Evolutionary conservation across 2,888 invertebrate genomes (phyloP), one percentile per base, ranked within the genome.

Genomic region (Smittia aterrima): DNA sequence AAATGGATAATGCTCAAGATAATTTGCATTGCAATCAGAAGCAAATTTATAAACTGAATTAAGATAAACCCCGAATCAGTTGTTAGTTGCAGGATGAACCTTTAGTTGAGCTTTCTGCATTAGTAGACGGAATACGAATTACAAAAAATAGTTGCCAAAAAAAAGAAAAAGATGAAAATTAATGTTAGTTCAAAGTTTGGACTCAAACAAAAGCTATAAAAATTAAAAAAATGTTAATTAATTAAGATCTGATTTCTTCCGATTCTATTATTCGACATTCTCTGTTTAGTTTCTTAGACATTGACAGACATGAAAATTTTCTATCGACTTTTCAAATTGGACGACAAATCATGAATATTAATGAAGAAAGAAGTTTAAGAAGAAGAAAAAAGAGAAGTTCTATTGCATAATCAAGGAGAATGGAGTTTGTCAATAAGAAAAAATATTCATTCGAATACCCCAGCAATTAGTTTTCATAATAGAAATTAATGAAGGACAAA

Each of bases 181-280:
- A 62, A 72, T 72, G 72, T 72, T 72, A 72, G 72, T 72, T 72
- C 62, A n/a, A n/a, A n/a, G n/a, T n/a, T n/a, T n/a, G n/a, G n/a
- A n/a, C n/a, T n/a, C n/a, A 72, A 72, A 62, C 24, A 18, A 38
- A 58, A 62, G 38, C 4, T 64, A 27, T 22, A 58, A 4, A 13
- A 58, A n/a, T 47, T 58, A 58, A 13, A 47, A 47, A 11, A 6
- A 3, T 22, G 22, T 58, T 58, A 22, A 47, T 58, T 27, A 64
- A 27, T 64, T 64, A 64, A 64, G 64, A 64, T 64, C 64, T 64
- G 64, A 27, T 64, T 64, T 64, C 27, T 64, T 24, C 64, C 27
- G 24, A 20, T 13, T 58, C 2, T 13, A 58, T 58, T 24, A 2
- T 18, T 53, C 53, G 24, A 7, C 16, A 38, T 38, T 22, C 58